A percentile compares a stretch with the other conserved stretches of the same genome.
Evolutionary conservation across 2,113 vertebrate species (phyloP).

Genomic region (Percopsis transmontana): DNA sequence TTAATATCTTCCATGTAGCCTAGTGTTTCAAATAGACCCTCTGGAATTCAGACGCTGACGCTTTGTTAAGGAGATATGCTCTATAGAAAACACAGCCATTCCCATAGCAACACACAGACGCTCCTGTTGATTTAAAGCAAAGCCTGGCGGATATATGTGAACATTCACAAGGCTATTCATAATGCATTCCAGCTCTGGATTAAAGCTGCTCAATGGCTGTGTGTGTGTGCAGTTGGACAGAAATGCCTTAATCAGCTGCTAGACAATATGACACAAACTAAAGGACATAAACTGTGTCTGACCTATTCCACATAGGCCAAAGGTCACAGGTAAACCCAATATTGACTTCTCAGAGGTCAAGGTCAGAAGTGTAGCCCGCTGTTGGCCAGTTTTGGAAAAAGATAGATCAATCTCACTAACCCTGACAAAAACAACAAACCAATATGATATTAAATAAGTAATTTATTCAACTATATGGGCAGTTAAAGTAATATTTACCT

Average conservation of each 20-base stretch:
- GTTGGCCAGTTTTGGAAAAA: too few species aligned
- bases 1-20: neutral
- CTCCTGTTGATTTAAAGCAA: constrained; percentile 41
- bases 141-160: constrained; percentile 11
- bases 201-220: constrained; percentile 2
- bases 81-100: constrained; percentile 28
- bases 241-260: too few species aligned
- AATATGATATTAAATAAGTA: too few species aligned
- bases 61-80: constrained; percentile 17
- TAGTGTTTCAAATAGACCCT: neutral
- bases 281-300: too few species aligned
- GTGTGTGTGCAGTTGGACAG: neutral
- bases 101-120: constrained; percentile 28
- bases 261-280: too few species aligned
- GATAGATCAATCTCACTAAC: too few species aligned
- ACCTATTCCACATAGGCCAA: neutral
- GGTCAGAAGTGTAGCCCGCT: neutral
- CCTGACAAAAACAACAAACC: too few species aligned
- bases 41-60: neutral
- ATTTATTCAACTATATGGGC: too few species aligned
- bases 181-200: constrained; percentile 26
- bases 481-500: too few species aligned
- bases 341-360: neutral
- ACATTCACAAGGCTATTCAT: constrained; percentile 6
- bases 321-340: neutral